Percentiles rank a stretch among this genome's conserved stretches.
These are phyloP conservation scores for Capreolus pygargus DNA, from an alignment of 2,113 vertebrate genomes.

Conservation along the genomic window DNA sequence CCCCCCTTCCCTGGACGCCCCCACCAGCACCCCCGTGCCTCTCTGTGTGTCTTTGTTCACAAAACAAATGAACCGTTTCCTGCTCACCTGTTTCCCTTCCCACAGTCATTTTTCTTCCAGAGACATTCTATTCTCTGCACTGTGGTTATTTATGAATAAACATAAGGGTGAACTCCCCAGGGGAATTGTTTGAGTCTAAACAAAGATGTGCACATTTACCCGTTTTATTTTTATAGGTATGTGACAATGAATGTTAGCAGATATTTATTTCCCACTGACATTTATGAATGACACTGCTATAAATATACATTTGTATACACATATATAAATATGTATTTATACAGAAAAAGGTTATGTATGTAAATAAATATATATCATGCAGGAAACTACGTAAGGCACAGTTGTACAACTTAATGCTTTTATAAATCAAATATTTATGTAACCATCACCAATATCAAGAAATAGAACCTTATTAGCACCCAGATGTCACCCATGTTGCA, in stretches of 20 bases:
- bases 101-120: neutral
- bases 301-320: neutral
- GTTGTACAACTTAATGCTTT: neutral
- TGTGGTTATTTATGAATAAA: neutral
- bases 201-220: no score
- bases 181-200: neutral
- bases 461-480: neutral
- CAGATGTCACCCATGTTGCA: fast-evolving
- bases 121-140: neutral
- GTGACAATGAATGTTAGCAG: neutral
- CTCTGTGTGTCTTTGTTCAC: neutral
- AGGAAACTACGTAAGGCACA: neutral
- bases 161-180: neutral
- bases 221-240: neutral
- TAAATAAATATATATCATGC: neutral
- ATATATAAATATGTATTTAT: neutral
- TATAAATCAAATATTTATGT: neutral
- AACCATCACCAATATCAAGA: neutral
- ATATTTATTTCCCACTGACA: neutral
- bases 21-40: neutral
- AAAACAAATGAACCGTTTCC: no score
- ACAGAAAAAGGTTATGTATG: neutral
- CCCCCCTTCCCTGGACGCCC: neutral
- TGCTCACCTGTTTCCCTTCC: neutral
- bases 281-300: neutral